phyloP scores from a whole-genome alignment of 2,797 vertebrate species.

The Prionace glauca region DNA sequence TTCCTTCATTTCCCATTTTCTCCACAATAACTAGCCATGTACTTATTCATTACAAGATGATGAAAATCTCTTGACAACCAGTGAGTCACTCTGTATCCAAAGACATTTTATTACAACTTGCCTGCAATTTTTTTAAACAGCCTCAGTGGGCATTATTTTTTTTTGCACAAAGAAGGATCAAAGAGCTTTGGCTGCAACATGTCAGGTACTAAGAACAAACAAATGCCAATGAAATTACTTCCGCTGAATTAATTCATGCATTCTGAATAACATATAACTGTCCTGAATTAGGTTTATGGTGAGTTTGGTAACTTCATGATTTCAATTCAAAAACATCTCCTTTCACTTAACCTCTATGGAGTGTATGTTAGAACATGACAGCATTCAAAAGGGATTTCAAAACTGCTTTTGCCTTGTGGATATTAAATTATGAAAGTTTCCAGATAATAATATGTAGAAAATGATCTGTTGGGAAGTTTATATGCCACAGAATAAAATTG shows the following conservation, averaged over 20 bases:
- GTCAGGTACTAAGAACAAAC: neutral
- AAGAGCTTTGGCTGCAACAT: neutral
- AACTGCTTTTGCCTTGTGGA: neutral
- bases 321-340: neutral
- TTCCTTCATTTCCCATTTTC: neutral
- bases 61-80: neutral
- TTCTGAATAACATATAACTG: neutral
- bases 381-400: neutral
- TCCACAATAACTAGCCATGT: neutral
- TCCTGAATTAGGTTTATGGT: neutral
- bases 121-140: neutral
- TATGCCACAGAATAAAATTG: neutral
- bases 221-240: neutral
- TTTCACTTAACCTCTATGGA: neutral
- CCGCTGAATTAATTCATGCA: neutral
- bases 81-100: neutral
- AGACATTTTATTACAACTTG: neutral
- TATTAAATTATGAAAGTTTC: neutral
- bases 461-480: neutral
- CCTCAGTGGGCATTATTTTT: neutral
- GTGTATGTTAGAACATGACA: neutral
- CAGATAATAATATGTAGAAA: neutral
- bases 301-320: neutral
- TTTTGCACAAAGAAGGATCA: neutral
- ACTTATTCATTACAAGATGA: neutral